Evolutionary conservation across 2,888 invertebrate genomes (phyloP).

Genomic region (Aradus depressus): DNA sequence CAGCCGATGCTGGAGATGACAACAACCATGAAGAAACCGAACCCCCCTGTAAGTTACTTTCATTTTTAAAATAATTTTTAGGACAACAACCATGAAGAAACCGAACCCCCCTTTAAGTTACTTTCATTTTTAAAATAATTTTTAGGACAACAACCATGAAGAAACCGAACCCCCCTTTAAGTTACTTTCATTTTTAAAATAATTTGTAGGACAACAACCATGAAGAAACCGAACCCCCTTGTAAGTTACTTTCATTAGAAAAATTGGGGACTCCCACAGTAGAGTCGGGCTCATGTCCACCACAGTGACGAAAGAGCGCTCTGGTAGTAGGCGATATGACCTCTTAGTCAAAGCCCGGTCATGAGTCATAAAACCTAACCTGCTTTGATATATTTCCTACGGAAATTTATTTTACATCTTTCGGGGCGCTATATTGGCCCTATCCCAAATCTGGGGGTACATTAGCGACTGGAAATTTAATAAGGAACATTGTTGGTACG

Average conservation of each 20-base stretch:
- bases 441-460: no score
- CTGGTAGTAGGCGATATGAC: no score
- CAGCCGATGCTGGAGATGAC: constrained; percentile 31
- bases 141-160: constrained; percentile 25
- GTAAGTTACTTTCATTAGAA: constrained; percentile 14
- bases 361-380: no score
- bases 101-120: constrained; percentile 23
- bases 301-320: no score
- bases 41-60: constrained; percentile 22
- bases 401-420: no score
- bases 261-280: no score
- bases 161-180: constrained; percentile 25
- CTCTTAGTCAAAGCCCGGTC: no score
- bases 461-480: no score
- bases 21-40: constrained; percentile 25
- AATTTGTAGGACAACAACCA: constrained; percentile 24
- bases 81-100: constrained; percentile 27
- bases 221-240: constrained; percentile 24
- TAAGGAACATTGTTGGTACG: no score
- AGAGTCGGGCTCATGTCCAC: no score
- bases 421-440: no score
- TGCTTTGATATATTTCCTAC: no score
- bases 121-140: neutral
- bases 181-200: constrained; percentile 1
- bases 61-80: neutral